A percentile compares a stretch with the other conserved stretches of the same genome.
Conservation (phyloP, 2,113 vertebrate species). For the Malurus cyaneus region DNA sequence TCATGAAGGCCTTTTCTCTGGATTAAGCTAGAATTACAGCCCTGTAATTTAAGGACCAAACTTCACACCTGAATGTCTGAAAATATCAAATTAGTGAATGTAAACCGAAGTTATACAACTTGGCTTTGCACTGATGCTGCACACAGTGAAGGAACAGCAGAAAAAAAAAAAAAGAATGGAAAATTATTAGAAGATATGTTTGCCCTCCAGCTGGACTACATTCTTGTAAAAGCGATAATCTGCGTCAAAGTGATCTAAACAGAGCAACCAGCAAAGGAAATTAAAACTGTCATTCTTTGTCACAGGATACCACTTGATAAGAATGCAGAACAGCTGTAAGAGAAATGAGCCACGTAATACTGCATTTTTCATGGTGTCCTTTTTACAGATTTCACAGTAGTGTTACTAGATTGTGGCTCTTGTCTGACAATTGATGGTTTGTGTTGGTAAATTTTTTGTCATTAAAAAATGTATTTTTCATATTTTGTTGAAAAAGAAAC, state of each 20-base stretch:
- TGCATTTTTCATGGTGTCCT: neutral
- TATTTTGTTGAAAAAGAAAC: neutral
- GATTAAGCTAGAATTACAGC: neutral
- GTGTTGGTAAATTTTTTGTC: neutral
- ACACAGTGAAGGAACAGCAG: neutral
- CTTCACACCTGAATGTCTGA: neutral
- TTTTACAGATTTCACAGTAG: neutral
- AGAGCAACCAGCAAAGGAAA: conserved; percentile 12
- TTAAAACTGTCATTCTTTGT: conserved; percentile 25
- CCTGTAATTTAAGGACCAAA: neutral
- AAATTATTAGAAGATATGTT: neutral
- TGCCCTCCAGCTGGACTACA: conserved; percentile 11
- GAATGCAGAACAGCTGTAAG: conserved; percentile 42
- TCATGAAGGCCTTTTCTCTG: neutral
- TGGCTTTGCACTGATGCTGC: neutral
- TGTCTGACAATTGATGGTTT: neutral
- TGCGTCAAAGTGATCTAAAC: conserved; percentile 49
- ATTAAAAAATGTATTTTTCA: neutral
- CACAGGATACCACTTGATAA: neutral
- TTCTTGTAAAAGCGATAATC: conserved; percentile 25
- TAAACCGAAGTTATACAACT: neutral
- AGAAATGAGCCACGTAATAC: neutral
- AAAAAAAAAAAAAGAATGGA: neutral
- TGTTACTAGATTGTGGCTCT: neutral
- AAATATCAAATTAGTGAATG: neutral